Evolutionary conservation across 2,797 vertebrate genomes (phyloP).

Genomic region (Prionace glauca): DNA sequence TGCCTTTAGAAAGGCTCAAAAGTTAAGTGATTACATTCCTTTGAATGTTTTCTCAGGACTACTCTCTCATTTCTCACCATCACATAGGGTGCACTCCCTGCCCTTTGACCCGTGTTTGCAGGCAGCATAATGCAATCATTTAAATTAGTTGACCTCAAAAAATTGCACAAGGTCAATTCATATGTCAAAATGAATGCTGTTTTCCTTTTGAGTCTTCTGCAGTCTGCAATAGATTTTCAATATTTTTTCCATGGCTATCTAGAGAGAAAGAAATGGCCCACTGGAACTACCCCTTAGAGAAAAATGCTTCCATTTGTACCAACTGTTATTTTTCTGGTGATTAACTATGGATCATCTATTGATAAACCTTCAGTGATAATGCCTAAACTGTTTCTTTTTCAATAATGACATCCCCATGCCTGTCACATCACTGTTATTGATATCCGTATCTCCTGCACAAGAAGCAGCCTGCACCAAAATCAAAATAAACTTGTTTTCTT

Average conservation of each 20-base stretch:
- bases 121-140: not conserved
- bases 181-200: not conserved
- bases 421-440: not conserved
- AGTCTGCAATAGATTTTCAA: not conserved
- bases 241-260: not conserved
- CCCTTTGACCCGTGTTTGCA: not conserved
- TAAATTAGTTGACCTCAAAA: not conserved
- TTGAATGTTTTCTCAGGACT: not conserved
- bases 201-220: not conserved
- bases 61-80: not conserved
- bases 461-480: not conserved
- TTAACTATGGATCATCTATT: not conserved
- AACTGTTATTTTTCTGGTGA: not conserved
- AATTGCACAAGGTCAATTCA: not conserved
- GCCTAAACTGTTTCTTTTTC: not conserved
- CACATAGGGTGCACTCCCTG: not conserved
- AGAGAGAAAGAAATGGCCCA: not conserved
- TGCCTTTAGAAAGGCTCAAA: not conserved
- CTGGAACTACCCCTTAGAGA: not conserved
- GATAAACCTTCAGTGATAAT: not conserved
- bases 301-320: not conserved
- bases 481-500: not conserved
- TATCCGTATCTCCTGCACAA: not conserved
- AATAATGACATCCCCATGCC: not conserved
- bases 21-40: not conserved